Percentiles rank a stretch among this genome's conserved stretches.
Evolutionary conservation across 2,797 vertebrate species (phyloP).

Genomic region (Hipposideros larvatus): DNA sequence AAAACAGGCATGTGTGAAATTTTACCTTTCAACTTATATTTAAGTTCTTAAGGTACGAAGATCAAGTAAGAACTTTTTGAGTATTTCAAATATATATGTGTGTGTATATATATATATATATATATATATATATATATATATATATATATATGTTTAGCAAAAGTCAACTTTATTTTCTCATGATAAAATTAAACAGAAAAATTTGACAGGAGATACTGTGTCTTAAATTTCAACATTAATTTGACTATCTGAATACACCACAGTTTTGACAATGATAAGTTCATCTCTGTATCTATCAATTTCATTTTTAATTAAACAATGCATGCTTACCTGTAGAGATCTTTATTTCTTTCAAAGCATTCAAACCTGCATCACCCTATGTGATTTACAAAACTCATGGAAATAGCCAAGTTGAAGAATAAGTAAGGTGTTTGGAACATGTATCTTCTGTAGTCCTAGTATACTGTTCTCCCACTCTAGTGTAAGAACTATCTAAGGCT

Average conservation of each 20-base stretch:
- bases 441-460: neutral
- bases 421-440: neutral
- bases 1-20: neutral
- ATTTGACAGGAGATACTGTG: neutral
- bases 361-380: neutral
- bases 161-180: neutral
- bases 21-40: neutral
- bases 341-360: neutral
- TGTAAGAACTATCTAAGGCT: neutral
- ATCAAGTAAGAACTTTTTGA: neutral
- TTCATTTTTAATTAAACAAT: neutral
- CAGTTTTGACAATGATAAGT: neutral
- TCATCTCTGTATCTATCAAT: neutral
- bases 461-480: accelerated
- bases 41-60: neutral
- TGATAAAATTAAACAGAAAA: neutral
- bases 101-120: too few relatives aligned
- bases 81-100: neutral
- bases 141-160: neutral
- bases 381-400: neutral
- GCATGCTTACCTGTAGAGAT: neutral
- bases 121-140: neutral
- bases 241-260: neutral
- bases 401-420: neutral
- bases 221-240: neutral